phyloP scores from a whole-genome alignment of 2,797 vertebrate species.

The Knipowitschia caucasica region DNA sequence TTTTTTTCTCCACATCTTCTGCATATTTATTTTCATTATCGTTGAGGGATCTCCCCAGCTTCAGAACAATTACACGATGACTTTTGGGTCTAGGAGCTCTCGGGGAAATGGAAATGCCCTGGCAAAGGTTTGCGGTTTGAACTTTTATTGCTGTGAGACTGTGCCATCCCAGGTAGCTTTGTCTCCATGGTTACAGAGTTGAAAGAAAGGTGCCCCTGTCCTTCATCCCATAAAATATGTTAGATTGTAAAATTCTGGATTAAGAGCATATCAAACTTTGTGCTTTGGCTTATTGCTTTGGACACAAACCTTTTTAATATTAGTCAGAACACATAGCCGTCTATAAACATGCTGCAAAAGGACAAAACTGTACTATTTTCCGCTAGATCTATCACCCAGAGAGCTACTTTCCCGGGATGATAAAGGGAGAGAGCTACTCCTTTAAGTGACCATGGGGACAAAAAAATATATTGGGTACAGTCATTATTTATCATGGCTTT shows the following conservation, averaged over 20 bases:
- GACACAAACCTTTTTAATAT: not conserved
- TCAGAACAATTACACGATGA: not conserved
- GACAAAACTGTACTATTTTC: too few relatives aligned
- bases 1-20: not conserved
- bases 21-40: not conserved
- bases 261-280: not conserved
- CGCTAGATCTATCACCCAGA: too few relatives aligned
- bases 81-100: conserved; percentile 1
- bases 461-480: too few relatives aligned
- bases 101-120: conserved; percentile 1
- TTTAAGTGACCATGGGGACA: too few relatives aligned
- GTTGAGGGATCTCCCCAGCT: not conserved
- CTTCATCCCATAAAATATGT: too few relatives aligned
- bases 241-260: too few relatives aligned
- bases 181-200: conserved; percentile 13
- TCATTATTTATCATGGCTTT: too few relatives aligned
- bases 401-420: too few relatives aligned
- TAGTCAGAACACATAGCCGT: not conserved
- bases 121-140: conserved; percentile 3
- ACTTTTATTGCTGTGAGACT: conserved; percentile 7
- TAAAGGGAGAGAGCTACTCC: too few relatives aligned
- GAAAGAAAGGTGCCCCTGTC: not conserved
- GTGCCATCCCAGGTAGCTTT: conserved; percentile 8
- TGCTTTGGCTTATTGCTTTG: not conserved
- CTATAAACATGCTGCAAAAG: too few relatives aligned